phyloP scores from a whole-genome alignment of 2,888 invertebrate species.

The Resseliella maxima region DNA sequence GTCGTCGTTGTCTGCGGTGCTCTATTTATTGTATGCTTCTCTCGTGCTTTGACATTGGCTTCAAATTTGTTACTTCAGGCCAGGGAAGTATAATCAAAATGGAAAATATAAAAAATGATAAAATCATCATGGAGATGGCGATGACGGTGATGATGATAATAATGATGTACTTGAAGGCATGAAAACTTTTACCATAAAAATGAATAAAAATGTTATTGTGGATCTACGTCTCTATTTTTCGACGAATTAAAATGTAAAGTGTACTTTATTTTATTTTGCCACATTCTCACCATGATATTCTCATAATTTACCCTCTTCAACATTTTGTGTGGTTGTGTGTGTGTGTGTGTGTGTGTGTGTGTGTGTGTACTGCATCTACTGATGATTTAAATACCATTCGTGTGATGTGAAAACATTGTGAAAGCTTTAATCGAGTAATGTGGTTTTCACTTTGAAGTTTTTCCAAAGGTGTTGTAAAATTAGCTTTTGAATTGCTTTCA shows the following conservation, averaged over 20 bases:
- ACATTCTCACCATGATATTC: not conserved
- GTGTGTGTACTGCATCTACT: not conserved
- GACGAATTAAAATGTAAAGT: not conserved
- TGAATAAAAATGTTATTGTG: not conserved
- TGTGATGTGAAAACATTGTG: not conserved
- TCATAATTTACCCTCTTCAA: not conserved
- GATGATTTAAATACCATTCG: slow-evolving; percentile 12
- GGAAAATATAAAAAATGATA: not conserved
- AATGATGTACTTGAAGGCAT: slow-evolving; percentile 1
- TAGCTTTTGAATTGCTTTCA: not conserved
- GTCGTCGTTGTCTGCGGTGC: too few species aligned
- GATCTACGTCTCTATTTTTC: not conserved
- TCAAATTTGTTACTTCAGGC: not conserved
- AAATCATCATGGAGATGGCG: too few species aligned
- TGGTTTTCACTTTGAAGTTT: slow-evolving; percentile 23
- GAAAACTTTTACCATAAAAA: not conserved
- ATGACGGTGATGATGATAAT: not conserved
- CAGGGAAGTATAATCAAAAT: not conserved
- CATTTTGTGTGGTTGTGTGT: too few species aligned
- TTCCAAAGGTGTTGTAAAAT: slow-evolving; percentile 23
- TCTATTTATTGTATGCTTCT: too few species aligned
- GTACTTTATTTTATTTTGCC: not conserved
- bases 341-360: too few species aligned
- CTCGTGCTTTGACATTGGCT: not conserved
- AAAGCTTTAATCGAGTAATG: not conserved